Conservation (phyloP, 2,113 vertebrate species). For the Cyprinodon variegatus region DNA sequence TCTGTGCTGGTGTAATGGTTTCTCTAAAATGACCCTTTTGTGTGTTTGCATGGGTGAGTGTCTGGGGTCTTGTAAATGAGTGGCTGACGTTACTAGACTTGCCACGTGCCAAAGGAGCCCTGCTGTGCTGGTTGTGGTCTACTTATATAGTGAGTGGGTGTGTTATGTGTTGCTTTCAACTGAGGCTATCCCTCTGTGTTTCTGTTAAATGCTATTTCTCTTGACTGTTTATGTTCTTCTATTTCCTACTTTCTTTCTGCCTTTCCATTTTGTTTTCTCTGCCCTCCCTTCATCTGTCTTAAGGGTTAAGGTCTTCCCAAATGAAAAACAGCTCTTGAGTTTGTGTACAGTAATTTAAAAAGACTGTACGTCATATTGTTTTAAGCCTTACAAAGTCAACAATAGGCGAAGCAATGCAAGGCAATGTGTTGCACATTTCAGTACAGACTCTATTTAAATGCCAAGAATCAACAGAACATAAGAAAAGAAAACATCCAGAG, state of each 20-base stretch:
- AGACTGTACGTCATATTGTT: neutral
- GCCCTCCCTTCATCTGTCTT: slow-evolving; percentile 52
- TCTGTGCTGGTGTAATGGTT: slow-evolving; percentile 20
- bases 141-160: slow-evolving; percentile 46
- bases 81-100: slow-evolving; percentile 59
- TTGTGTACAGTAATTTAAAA: slow-evolving; percentile 1
- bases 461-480: no score
- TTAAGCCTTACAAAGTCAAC: neutral
- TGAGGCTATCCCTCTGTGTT: neutral
- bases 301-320: slow-evolving; percentile 54
- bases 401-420: no score
- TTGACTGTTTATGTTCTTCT: neutral
- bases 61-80: slow-evolving; percentile 72
- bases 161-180: neutral
- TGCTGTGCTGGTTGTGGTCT: slow-evolving; percentile 45
- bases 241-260: neutral
- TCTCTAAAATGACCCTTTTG: slow-evolving; percentile 39
- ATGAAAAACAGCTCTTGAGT: slow-evolving; percentile 38
- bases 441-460: no score
- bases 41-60: slow-evolving; percentile 38
- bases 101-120: slow-evolving; percentile 66
- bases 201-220: slow-evolving; percentile 1
- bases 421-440: no score
- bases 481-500: no score
- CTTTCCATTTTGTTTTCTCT: neutral